A percentile compares a stretch with the other conserved stretches of the same genome.
These are phyloP conservation scores for Liodrosophila aerea DNA, from an alignment of 2,888 invertebrate genomes.

Conservation along the genomic window DNA sequence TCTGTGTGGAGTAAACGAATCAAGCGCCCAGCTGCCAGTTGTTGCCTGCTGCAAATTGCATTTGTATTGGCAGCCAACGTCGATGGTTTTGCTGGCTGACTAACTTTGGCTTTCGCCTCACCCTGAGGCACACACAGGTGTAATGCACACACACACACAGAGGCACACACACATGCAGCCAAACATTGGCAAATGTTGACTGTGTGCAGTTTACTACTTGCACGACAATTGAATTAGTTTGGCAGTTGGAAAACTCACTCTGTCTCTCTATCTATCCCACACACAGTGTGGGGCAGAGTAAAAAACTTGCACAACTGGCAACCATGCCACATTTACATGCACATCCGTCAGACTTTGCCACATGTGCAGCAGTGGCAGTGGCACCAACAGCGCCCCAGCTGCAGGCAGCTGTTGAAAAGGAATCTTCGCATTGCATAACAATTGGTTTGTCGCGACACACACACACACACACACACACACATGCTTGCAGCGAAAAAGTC, in stretches of 20 bases:
- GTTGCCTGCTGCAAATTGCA: conserved; percentile 68
- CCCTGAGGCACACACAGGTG: conserved; percentile 41
- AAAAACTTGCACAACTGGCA: conserved; percentile 8
- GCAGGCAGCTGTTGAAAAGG: conserved; percentile 23
- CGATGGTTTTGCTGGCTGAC: conserved; percentile 62
- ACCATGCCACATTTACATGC: conserved; percentile 46
- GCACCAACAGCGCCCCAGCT: conserved; percentile 1
- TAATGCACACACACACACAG: conserved; percentile 27
- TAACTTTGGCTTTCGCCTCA: conserved; percentile 36
- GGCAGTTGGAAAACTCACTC: conserved; percentile 55
- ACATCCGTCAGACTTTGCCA: conserved; percentile 56
- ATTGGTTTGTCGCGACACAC: conserved; percentile 33
- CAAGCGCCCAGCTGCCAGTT: conserved; percentile 74
- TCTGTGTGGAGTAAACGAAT: conserved; percentile 67
- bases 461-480: conserved; percentile 6
- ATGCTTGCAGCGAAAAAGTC: conserved; percentile 22
- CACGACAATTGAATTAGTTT: conserved; percentile 78
- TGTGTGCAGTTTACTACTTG: conserved; percentile 45
- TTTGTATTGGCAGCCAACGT: conserved; percentile 72
- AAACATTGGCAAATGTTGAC: conserved; percentile 13
- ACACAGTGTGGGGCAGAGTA: conserved; percentile 3
- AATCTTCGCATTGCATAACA: conserved; percentile 63
- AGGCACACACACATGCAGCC: neutral
- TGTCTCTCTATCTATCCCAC: conserved; percentile 14
- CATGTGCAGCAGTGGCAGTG: conserved; percentile 24